A percentile compares a stretch with the other conserved stretches of the same genome.
These are phyloP conservation scores for Ophraella communa DNA, from an alignment of 2,888 invertebrate genomes.

Conservation along the genomic window DNA sequence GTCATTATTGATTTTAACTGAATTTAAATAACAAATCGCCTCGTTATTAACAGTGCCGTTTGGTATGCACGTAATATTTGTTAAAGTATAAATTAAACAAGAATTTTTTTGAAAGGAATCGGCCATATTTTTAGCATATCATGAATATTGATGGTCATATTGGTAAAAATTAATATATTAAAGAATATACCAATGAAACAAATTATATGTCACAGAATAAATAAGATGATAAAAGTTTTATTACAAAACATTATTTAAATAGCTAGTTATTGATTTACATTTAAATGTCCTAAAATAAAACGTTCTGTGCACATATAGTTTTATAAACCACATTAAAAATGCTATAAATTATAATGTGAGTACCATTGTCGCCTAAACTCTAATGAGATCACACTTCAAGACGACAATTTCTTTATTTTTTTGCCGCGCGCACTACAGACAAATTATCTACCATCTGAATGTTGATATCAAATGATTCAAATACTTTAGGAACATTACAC, in stretches of 20 bases:
- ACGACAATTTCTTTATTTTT: background rate
- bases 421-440: background rate
- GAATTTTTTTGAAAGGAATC: background rate
- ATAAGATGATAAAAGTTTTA: too few relatives aligned
- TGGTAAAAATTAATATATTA: background rate
- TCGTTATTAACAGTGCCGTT: background rate
- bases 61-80: background rate
- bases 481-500: constrained; percentile 12
- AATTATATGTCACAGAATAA: background rate
- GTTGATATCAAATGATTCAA: constrained; percentile 14
- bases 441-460: constrained; percentile 7
- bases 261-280: too few relatives aligned
- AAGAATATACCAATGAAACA: background rate
- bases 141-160: background rate
- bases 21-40: background rate
- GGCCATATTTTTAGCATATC: background rate
- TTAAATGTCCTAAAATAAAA: background rate
- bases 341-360: background rate
- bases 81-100: background rate
- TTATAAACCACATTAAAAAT: background rate
- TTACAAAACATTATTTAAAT: too few relatives aligned
- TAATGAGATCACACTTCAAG: background rate
- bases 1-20: background rate
- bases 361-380: constrained; percentile 4
- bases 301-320: too few relatives aligned